Base-by-base conservation (phyloP, 1,140 invertebrate genomes). In the Micrasema minimum region DNA sequence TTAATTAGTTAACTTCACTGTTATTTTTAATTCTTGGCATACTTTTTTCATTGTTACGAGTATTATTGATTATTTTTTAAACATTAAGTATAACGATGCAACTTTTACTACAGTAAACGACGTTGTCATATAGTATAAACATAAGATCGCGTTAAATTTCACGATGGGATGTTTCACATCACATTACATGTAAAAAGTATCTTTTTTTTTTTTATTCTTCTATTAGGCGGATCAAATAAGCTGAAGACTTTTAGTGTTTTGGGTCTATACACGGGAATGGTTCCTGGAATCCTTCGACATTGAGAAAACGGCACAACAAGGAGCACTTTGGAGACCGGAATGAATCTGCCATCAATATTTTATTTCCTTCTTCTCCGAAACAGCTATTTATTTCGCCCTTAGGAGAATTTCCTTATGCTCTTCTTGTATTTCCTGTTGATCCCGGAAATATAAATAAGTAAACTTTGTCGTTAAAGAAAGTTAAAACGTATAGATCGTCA, bases 331-430 rank as follows among this genome's bases (percentile, higher is more conserved):
- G 46, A 55, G 53, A 43, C 66, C 51, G 59, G 61, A 69, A 72
- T 46, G 46, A 67, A 41, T 26, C 43, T 18, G 10, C 59, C 53
- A 62, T 73, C 72, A 69, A 73, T 73, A 73, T 70, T 73, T 73
- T 73, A 73, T 73, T 73, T 73, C 65, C 46, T 43, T 51, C 43
- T 31, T 41, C 35, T 41, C 55, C 50, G 38, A 46, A 48, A 23
- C n/a, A 38, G 66, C 66, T 72, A 23, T 68, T 62, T 62, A 51
- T 68, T 68, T 51, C 45, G 53, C 65, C 65, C 57, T 37, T 2
- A 43, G 51, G 37, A 22, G 26, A 20, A 18, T 16, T 48, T 48
- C 46, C 45, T 18, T 48, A 14, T 48, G 16, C 6, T 48, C 16
- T 14, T 48, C 14, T 48, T 14, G 45, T 20, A 9, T 48, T 20